phyloP scores from a whole-genome alignment of 2,113 vertebrate genomes.

The Prolemur simus region DNA sequence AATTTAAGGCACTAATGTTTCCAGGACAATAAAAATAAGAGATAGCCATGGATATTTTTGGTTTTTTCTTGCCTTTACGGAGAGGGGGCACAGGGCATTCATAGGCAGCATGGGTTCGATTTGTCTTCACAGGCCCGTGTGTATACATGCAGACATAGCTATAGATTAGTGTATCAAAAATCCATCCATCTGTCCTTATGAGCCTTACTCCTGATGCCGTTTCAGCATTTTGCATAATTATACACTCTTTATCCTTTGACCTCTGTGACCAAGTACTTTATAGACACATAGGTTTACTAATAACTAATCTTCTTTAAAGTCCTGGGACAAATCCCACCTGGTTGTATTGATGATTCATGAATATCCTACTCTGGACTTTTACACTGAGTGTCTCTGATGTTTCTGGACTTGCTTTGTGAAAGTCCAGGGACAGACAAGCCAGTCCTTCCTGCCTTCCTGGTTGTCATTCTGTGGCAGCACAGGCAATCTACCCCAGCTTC shows the following conservation, averaged over 20 bases:
- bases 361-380: neutral
- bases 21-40: neutral
- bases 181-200: neutral
- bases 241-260: neutral
- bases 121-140: neutral
- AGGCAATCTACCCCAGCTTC: neutral
- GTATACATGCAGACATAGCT: neutral
- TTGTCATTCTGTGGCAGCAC: neutral
- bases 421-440: neutral
- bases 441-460: too few relatives aligned
- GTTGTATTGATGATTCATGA: neutral
- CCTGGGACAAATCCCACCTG: neutral
- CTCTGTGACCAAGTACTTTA: neutral
- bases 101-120: accelerated
- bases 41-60: too few relatives aligned
- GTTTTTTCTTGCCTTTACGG: neutral
- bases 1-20: neutral
- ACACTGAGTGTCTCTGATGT: neutral
- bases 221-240: neutral
- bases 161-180: neutral
- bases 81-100: neutral
- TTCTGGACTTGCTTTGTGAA: neutral
- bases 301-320: neutral
- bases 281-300: neutral
- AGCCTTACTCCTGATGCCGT: neutral